phyloP scores from a whole-genome alignment of 2,113 vertebrate species.

The Nestor notabilis region DNA sequence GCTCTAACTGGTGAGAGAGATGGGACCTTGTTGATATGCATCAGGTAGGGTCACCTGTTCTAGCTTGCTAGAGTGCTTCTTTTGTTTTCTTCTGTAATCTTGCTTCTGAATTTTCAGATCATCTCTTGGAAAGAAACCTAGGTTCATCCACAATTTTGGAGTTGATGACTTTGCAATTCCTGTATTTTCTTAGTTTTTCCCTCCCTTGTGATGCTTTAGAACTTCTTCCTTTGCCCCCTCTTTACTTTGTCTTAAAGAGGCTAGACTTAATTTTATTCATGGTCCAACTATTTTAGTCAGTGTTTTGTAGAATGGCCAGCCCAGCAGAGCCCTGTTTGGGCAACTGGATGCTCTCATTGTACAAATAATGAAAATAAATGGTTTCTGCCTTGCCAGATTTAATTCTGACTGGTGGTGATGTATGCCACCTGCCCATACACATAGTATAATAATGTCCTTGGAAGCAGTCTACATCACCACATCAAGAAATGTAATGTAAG shows the following conservation, averaged over 20 bases:
- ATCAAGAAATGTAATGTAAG: background rate
- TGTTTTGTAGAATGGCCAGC: background rate
- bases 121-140: background rate
- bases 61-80: accelerated
- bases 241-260: background rate
- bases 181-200: background rate
- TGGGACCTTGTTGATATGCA: background rate
- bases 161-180: background rate
- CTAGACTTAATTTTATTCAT: background rate
- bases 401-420: background rate
- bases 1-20: background rate
- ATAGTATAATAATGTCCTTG: background rate
- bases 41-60: background rate
- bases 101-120: background rate
- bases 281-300: background rate
- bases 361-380: background rate
- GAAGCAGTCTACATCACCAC: background rate
- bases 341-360: background rate
- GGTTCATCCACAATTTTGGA: background rate
- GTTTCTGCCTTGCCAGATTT: background rate
- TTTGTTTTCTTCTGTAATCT: background rate
- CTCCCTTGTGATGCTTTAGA: background rate
- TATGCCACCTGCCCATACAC: background rate
- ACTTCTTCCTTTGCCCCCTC: background rate
- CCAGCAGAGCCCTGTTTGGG: background rate